A percentile compares a stretch with the other conserved stretches of the same genome.
Conservation (phyloP, 1,140 invertebrate species). For the Coenobita brevimanus region DNA sequence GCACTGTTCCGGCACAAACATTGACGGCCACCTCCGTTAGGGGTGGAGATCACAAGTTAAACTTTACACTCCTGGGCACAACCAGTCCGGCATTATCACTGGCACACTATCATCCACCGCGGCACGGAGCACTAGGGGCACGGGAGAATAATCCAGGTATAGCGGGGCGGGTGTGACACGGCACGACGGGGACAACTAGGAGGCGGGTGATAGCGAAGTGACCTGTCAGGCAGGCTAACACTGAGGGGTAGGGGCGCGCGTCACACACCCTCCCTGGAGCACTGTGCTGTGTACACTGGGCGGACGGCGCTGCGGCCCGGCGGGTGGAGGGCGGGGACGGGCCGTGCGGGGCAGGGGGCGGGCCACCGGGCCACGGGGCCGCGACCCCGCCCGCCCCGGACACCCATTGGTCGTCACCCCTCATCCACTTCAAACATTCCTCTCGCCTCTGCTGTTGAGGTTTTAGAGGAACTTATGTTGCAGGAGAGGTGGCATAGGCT, state of each 20-base stretch:
- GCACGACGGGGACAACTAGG: not conserved
- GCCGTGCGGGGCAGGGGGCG: conserved; percentile 58
- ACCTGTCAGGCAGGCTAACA: conserved; percentile 54
- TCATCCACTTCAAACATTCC: conserved; percentile 22
- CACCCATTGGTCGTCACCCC: conserved; percentile 57
- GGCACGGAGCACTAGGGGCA: conserved; percentile 22
- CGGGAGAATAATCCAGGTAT: conserved; percentile 16
- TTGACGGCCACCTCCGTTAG: conserved; percentile 51
- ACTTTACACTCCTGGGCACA: conserved; percentile 52
- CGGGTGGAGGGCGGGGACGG: conserved; percentile 64
- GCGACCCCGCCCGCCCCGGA: conserved; percentile 64
- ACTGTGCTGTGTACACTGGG: conserved; percentile 66
- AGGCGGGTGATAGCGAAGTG: conserved; percentile 32
- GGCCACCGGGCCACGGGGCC: conserved; percentile 61
- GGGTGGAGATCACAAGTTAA: conserved; percentile 40
- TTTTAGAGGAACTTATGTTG: not conserved
- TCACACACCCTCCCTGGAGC: conserved; percentile 61
- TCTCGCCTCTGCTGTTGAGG: not conserved
- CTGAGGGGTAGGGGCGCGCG: conserved; percentile 46
- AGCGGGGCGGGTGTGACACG: conserved; percentile 1
- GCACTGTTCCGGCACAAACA: conserved; percentile 51
- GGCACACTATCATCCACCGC: conserved; percentile 51
- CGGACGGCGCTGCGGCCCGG: conserved; percentile 58
- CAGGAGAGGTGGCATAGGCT: not conserved
- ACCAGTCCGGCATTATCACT: conserved; percentile 47